Evolutionary conservation across 2,797 vertebrate genomes (phyloP).

Genomic region (Phrynocephalus forsythii): DNA sequence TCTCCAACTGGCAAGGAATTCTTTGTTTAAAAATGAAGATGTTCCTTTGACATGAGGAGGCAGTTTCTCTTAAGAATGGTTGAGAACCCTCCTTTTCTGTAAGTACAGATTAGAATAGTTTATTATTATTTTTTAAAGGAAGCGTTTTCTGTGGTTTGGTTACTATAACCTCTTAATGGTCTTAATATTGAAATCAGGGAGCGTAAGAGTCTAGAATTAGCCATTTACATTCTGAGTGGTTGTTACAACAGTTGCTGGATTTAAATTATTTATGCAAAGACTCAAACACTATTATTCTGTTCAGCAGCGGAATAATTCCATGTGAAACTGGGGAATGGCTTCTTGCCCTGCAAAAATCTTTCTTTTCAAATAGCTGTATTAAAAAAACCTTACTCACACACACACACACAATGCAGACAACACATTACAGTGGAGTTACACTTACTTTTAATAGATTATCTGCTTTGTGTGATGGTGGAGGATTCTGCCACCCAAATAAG

Average conservation of each 20-base stretch:
- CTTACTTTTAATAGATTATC: conserved; percentile 51
- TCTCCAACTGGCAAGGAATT: not conserved
- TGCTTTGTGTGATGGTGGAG: conserved; percentile 37
- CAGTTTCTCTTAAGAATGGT: conserved; percentile 36
- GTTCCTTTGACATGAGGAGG: conserved; percentile 10
- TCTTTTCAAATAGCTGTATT: conserved; percentile 31
- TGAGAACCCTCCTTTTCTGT: not conserved
- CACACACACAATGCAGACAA: conserved; percentile 36
- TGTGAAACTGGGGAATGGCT: conserved; percentile 57
- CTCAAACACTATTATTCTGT: conserved; percentile 51
- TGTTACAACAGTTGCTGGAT: conserved; percentile 61
- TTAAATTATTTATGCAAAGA: conserved; percentile 78
- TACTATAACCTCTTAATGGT: conserved; percentile 49
- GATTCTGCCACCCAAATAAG: conserved; percentile 32
- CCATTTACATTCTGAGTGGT: conserved; percentile 71
- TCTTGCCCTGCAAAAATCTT: conserved; percentile 27
- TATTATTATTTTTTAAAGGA: conserved; percentile 25
- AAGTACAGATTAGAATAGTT: conserved; percentile 8
- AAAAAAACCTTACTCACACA: conserved; percentile 47
- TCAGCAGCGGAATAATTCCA: conserved; percentile 53
- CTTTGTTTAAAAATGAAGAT: not conserved
- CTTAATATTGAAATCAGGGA: conserved; percentile 67
- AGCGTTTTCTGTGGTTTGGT: conserved; percentile 38
- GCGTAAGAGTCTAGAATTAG: conserved; percentile 63
- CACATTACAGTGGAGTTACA: conserved; percentile 38